Percentiles rank a stretch among this genome's conserved stretches.
Evolutionary conservation across 1,140 invertebrate species (phyloP).

Genomic region (Heliothis subflexa): DNA sequence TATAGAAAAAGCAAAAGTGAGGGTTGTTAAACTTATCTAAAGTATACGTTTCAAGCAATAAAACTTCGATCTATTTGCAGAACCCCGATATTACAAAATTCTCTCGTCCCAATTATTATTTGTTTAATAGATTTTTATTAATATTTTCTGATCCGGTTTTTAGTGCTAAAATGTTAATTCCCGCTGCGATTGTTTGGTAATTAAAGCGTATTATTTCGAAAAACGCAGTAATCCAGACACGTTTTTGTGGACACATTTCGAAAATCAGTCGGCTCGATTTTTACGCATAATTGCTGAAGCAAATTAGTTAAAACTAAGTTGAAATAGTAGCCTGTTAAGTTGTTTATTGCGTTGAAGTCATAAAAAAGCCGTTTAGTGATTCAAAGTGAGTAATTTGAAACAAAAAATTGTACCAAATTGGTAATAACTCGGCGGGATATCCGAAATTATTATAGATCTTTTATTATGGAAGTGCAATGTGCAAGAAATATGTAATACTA

Average conservation of each 20-base stretch:
- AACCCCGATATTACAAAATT: too few relatives aligned
- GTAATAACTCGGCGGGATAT: too few relatives aligned
- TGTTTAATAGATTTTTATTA: background rate
- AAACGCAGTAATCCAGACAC: conserved; percentile 12
- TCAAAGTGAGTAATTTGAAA: background rate
- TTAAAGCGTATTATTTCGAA: conserved; percentile 10
- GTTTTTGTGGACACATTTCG: conserved; percentile 23
- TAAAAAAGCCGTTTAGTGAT: background rate
- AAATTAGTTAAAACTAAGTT: conserved; percentile 14
- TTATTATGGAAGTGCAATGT: too few relatives aligned
- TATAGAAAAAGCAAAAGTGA: too few relatives aligned
- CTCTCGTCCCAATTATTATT: too few relatives aligned
- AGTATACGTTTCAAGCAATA: too few relatives aligned
- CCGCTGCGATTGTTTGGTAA: conserved; percentile 15
- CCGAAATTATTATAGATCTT: too few relatives aligned
- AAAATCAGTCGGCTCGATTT: background rate
- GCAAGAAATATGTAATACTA: too few relatives aligned
- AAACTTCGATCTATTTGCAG: too few relatives aligned
- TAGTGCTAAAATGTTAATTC: background rate
- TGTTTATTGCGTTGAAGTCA: background rate
- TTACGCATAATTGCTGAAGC: conserved; percentile 23
- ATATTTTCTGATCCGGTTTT: background rate
- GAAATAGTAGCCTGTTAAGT: background rate
- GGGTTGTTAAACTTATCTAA: too few relatives aligned
- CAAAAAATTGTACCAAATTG: background rate